Evolutionary conservation across 1,140 invertebrate genomes (phyloP).

Genomic region (Aphidius ervi): DNA sequence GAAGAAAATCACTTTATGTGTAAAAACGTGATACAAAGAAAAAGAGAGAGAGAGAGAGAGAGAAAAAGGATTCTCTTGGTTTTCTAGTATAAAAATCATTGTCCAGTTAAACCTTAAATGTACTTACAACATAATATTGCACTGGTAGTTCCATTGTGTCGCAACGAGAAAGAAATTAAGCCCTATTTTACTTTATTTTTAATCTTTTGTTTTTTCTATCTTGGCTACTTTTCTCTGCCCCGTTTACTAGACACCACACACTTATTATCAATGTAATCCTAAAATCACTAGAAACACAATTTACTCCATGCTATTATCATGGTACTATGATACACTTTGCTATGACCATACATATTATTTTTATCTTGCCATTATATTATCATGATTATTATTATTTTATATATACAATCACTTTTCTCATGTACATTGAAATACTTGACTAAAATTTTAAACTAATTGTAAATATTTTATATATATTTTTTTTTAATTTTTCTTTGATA

Average conservation of each 20-base stretch:
- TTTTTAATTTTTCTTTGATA: too few species aligned
- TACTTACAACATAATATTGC: constrained; percentile 38
- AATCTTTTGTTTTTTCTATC: constrained; percentile 22
- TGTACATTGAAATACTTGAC: too few species aligned
- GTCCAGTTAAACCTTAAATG: constrained; percentile 13
- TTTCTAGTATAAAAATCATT: not conserved
- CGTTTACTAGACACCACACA: not conserved
- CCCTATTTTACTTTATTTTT: constrained; percentile 9
- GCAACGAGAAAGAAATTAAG: constrained; percentile 26
- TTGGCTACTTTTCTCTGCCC: not conserved
- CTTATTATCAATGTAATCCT: not conserved
- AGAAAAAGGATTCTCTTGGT: not conserved
- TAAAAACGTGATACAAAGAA: constrained; percentile 13
- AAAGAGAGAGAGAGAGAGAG: not conserved
- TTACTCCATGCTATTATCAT: too few species aligned
- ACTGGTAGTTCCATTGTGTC: constrained; percentile 38
- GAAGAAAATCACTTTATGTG: constrained; percentile 2
- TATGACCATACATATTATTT: too few species aligned
- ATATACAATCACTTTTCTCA: too few species aligned
- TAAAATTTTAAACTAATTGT: too few species aligned
- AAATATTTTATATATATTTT: too few species aligned
- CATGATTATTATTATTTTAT: too few species aligned
- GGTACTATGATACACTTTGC: too few species aligned
- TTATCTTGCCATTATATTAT: too few species aligned
- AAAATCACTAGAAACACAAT: constrained; percentile 1